Conservation (phyloP, 2,113 vertebrate species). For the Pluvialis apricaria region DNA sequence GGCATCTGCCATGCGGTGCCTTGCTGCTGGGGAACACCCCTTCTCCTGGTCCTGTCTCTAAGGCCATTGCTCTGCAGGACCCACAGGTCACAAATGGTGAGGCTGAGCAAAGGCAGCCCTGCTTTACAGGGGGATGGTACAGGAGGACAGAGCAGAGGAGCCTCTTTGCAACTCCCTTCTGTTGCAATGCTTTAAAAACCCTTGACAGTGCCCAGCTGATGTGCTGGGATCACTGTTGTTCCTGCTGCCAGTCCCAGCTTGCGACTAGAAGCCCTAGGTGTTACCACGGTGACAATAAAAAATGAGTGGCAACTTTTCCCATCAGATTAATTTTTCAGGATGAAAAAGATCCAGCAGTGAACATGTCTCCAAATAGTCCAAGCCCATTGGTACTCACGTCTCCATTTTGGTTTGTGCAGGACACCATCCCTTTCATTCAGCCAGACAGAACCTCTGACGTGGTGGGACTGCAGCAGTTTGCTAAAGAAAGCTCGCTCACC, state of each 20-base stretch:
- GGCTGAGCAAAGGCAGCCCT: neutral
- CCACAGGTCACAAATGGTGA: neutral
- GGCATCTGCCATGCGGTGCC: neutral
- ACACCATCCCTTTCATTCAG: conserved; percentile 37
- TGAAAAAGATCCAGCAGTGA: neutral
- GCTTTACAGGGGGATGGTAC: neutral
- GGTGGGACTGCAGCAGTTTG: conserved; percentile 57
- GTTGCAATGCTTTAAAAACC: neutral
- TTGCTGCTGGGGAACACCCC: neutral
- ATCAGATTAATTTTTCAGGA: neutral
- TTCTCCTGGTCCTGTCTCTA: neutral
- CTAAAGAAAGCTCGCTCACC: neutral
- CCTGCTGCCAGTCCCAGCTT: neutral
- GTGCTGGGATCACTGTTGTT: neutral
- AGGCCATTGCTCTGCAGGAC: neutral
- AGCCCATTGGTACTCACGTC: conserved; percentile 49
- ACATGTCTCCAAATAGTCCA: neutral
- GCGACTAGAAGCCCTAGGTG: neutral
- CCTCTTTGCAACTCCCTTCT: neutral
- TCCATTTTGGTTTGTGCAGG: neutral
- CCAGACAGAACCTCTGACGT: conserved; percentile 71
- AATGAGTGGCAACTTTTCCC: neutral
- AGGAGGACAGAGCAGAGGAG: neutral
- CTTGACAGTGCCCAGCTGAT: neutral
- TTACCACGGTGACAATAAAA: neutral